These are phyloP conservation scores for Grammomys dolichurus DNA, from an alignment of 2,113 vertebrate species.

Conservation along the genomic window DNA sequence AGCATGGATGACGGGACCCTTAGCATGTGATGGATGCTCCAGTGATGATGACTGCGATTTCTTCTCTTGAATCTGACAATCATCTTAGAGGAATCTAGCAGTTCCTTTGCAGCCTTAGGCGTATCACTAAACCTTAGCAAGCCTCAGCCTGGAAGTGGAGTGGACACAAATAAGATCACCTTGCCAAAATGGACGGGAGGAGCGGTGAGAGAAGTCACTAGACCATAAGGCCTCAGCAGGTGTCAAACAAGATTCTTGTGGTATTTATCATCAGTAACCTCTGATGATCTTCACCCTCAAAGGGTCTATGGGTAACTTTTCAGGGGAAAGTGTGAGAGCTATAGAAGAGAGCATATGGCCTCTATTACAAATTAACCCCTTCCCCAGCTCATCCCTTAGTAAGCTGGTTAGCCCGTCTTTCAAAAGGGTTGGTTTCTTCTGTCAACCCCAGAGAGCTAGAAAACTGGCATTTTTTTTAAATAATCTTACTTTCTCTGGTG, in stretches of 20 bases:
- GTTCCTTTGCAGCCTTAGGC: conserved; percentile 4
- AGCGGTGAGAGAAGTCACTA: background rate
- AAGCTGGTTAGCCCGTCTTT: conserved; percentile 10
- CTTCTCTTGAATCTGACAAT: background rate
- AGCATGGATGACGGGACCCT: background rate
- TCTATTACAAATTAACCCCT: background rate
- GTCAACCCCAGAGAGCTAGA: background rate
- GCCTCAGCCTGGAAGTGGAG: background rate
- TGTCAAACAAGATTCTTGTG: background rate
- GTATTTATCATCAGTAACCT: background rate
- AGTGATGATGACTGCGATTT: background rate
- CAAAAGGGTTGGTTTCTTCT: conserved; percentile 29
- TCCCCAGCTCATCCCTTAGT: background rate
- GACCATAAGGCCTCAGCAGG: background rate
- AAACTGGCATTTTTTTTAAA: background rate
- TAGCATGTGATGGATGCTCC: background rate
- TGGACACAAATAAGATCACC: background rate
- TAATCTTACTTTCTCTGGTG: conserved; percentile 68
- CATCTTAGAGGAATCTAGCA: background rate
- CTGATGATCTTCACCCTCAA: background rate
- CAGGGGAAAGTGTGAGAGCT: background rate
- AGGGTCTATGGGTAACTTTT: conserved; percentile 18
- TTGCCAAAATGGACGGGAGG: background rate
- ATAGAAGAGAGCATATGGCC: background rate
- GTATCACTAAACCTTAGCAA: background rate